Base-by-base conservation (phyloP, 2,888 invertebrate species). In the Nephrotoma appendiculata region DNA sequence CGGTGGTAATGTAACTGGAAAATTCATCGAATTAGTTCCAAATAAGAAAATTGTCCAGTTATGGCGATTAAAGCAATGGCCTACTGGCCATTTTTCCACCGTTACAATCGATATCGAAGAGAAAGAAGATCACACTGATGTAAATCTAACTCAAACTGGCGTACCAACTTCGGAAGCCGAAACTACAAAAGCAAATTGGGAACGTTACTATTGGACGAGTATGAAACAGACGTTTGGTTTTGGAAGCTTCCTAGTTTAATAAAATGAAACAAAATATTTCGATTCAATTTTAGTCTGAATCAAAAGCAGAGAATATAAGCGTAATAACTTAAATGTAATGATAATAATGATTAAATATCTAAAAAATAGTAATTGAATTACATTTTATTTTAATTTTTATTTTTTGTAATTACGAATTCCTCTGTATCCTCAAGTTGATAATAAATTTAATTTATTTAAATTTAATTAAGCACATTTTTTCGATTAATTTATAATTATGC, bases 51-150 rank as follows among this genome's bases (percentile, higher is more conserved):
- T 99, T 87, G 94, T 95, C 1, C 96, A 98, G 92, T 94, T 94
- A 88, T 99, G 99, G 99, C 93, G 99, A 89, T 95, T 97, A 90
- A 98, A 98, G 92, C 95, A 96, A 88, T 99, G 99, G 98, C 98
- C 99, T 0, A 94, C 93, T 0, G 97, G 95, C 52, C 98, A 99
- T 92, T 97, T 94, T 92, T 99, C 99, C 0, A 94, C 94, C 88
- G 99, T 99, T 86, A 95, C 94, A 6, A 95, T 99, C 88, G 94
- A 94, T 87, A 95, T 99, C 89, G 94, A 95, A 43, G 97, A 99
- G 92, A 96, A 96, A 93, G 96, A 95, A 41, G 98, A 98, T 90
- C 95, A 96, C 89, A 99, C 99, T 0, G 93, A 96, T 90, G 94
- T 99, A 87, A 94, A 92, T 83, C 91, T 99, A 86, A 94, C 93